Conservation (phyloP, 2,888 invertebrate genomes). For the Parnassius apollo region DNA sequence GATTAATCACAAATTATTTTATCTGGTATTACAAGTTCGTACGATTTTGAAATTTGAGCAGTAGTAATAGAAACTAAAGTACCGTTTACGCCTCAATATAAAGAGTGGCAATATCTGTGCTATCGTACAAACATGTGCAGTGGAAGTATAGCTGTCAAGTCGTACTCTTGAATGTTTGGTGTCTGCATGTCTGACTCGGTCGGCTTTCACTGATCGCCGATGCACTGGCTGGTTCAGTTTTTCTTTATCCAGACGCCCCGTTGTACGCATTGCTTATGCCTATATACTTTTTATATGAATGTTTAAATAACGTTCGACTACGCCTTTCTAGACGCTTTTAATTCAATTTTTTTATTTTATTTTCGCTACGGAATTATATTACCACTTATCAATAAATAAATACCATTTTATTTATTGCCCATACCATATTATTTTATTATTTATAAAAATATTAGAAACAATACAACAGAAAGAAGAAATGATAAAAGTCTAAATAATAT, state of each 20-base stretch:
- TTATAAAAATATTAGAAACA: too few species aligned
- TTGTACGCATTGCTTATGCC: constrained; percentile 17
- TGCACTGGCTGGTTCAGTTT: constrained; percentile 38
- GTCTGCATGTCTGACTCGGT: constrained; percentile 37
- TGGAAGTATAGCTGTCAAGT: constrained; percentile 34
- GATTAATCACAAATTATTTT: constrained; percentile 1
- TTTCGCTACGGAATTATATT: background rate
- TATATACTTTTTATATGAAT: constrained; percentile 15
- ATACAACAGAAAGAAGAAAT: too few species aligned
- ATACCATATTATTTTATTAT: too few species aligned
- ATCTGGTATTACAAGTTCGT: background rate
- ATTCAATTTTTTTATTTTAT: constrained; percentile 2
- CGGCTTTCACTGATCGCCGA: constrained; percentile 48
- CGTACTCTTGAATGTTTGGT: constrained; percentile 32
- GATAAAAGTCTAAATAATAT: too few species aligned
- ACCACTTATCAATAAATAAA: too few species aligned
- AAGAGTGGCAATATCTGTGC: constrained; percentile 12
- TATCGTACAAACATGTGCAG: constrained; percentile 31
- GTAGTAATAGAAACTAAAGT: background rate
- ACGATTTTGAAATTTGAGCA: background rate
- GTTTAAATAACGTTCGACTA: constrained; percentile 16
- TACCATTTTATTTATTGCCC: too few species aligned
- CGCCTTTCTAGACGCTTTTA: constrained; percentile 17
- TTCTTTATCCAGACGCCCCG: constrained; percentile 33
- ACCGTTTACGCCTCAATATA: background rate